Evolutionary conservation across 1,140 invertebrate species (phyloP).

Genomic region (Zaprionus tsacasi): DNA sequence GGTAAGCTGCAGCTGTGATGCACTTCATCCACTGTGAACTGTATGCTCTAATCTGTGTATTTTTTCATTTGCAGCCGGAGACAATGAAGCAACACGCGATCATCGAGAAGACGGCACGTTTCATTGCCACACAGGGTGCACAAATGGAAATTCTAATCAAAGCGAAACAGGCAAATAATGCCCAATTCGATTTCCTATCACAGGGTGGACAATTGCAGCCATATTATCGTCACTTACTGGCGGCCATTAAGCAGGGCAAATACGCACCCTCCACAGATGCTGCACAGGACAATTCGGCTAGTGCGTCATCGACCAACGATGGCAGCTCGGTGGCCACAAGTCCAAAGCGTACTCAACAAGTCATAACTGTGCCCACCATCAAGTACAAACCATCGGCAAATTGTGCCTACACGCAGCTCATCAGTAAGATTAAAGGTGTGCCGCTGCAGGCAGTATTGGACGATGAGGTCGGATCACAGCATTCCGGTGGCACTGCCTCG

Average conservation of each 20-base stretch:
- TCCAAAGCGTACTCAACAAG: conserved; percentile 52
- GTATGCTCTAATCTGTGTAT: too few species aligned
- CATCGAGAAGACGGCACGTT: conserved; percentile 98
- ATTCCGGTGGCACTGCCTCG: conserved; percentile 64
- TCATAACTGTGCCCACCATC: conserved; percentile 85
- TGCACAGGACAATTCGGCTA: conserved; percentile 72
- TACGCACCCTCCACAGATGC: conserved; percentile 85
- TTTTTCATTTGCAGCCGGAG: conserved; percentile 90
- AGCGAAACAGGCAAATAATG: conserved; percentile 97
- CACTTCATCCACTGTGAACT: too few species aligned
- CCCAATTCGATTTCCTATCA: conserved; percentile 96
- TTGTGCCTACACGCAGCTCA: conserved; percentile 93
- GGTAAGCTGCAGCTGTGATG: conserved; percentile 88
- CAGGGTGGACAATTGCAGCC: conserved; percentile 93
- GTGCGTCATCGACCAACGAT: conserved; percentile 85
- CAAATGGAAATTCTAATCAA: conserved; percentile 99
- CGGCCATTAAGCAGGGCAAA: conserved; percentile 92
- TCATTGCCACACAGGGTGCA: conserved; percentile 95
- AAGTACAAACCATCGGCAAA: conserved; percentile 92
- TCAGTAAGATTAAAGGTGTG: conserved; percentile 92
- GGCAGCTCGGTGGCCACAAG: conserved; percentile 47
- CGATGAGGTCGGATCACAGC: conserved; percentile 63
- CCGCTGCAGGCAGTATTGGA: conserved; percentile 84
- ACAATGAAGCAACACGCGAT: conserved; percentile 96
- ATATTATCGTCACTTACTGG: conserved; percentile 95